A percentile compares a stretch with the other conserved stretches of the same genome.
Conservation (phyloP, 2,797 vertebrate genomes). For the Cuculus canorus region DNA sequence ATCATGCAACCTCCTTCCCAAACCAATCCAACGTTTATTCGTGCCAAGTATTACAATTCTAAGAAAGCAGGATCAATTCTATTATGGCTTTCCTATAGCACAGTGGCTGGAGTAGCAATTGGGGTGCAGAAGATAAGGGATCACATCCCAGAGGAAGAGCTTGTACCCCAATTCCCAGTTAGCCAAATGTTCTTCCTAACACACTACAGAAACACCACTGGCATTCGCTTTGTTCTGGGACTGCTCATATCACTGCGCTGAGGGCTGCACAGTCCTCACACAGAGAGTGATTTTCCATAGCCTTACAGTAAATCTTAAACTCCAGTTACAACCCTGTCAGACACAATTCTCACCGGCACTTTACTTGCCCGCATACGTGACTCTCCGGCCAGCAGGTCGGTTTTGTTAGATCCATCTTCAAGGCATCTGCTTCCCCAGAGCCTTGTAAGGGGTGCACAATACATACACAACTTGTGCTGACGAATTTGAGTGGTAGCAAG, state of each 20-base stretch:
- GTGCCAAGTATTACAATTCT: background rate
- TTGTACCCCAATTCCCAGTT: background rate
- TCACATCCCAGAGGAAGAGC: background rate
- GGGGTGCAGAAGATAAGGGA: background rate
- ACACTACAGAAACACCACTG: background rate
- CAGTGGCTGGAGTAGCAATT: background rate
- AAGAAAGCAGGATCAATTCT: background rate
- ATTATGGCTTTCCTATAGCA: background rate
- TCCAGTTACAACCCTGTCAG: background rate
- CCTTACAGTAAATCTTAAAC: background rate
- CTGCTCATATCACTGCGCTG: background rate
- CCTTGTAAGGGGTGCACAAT: background rate
- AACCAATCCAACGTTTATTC: background rate
- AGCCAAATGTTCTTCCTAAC: background rate
- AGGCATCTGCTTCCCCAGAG: background rate
- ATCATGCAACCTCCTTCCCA: background rate
- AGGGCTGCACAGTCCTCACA: background rate
- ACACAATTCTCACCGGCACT: background rate
- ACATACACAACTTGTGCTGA: background rate
- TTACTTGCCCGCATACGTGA: background rate
- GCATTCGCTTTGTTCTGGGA: background rate
- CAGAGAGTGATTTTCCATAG: background rate
- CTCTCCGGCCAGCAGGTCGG: background rate
- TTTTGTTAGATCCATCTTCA: background rate
- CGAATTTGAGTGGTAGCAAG: background rate